phyloP scores from a whole-genome alignment of 2,797 vertebrate species.

The Erpetoichthys calabaricus region DNA sequence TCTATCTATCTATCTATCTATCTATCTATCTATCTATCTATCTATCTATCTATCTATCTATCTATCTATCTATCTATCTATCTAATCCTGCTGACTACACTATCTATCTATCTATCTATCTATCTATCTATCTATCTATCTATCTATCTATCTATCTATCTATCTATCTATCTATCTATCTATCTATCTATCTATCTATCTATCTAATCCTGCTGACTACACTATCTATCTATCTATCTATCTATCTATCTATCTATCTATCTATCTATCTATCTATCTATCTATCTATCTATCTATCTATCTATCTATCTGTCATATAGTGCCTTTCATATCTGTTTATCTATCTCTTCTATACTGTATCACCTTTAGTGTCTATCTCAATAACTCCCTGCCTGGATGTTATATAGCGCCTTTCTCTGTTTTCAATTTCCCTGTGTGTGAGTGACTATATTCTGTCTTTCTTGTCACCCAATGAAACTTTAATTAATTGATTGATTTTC shows the following conservation, averaged over 20 bases:
- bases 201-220: too few species aligned
- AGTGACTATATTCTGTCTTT: too few species aligned
- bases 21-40: not conserved
- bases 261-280: conserved; percentile 1
- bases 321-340: not conserved
- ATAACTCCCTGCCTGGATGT: too few species aligned
- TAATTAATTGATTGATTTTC: too few species aligned
- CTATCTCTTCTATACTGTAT: not conserved
- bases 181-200: not conserved
- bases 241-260: not conserved
- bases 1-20: conserved; percentile 1
- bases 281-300: not conserved
- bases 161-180: conserved; percentile 1
- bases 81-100: too few species aligned
- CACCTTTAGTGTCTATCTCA: not conserved
- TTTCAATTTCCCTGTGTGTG: too few species aligned
- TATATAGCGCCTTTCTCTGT: too few species aligned
- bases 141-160: not conserved
- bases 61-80: too few species aligned
- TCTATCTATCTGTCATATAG: not conserved
- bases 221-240: not conserved
- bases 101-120: not conserved
- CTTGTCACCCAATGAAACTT: too few species aligned
- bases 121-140: not conserved
- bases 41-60: not conserved